These are phyloP conservation scores for Spheniscus humboldti DNA, from an alignment of 2,797 vertebrate species.

Conservation along the genomic window DNA sequence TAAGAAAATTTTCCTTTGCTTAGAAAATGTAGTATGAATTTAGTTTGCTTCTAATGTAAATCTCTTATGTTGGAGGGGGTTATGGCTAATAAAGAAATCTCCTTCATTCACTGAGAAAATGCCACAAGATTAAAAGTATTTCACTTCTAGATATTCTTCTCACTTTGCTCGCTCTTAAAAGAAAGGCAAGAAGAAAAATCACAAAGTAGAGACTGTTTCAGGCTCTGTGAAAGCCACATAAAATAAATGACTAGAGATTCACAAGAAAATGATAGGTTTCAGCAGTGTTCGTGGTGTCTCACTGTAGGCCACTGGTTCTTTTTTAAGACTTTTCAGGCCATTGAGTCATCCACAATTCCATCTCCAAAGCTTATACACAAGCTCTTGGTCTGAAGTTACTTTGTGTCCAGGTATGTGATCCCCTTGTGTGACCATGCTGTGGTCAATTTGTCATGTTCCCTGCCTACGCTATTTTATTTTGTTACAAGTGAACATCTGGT, in stretches of 20 bases:
- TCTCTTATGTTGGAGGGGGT: neutral
- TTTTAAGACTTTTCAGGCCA: neutral
- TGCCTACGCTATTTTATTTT: neutral
- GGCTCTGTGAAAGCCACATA: neutral
- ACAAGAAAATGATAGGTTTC: neutral
- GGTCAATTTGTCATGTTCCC: neutral
- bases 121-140: neutral
- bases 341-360: neutral
- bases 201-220: neutral
- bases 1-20: neutral
- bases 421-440: neutral
- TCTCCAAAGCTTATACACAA: neutral
- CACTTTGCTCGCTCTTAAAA: neutral
- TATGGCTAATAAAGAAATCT: neutral
- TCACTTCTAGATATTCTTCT: neutral
- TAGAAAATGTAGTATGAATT: neutral
- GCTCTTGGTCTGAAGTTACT: neutral
- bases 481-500: neutral
- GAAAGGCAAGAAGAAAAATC: neutral
- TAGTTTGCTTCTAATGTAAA: neutral
- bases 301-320: neutral
- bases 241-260: neutral
- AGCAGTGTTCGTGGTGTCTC: neutral
- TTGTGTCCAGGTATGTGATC: neutral
- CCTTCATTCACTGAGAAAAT: neutral